A percentile compares a stretch with the other conserved stretches of the same genome.
phyloP scores from a whole-genome alignment of 2,113 vertebrate species.

The Antechinus flavipes region DNA sequence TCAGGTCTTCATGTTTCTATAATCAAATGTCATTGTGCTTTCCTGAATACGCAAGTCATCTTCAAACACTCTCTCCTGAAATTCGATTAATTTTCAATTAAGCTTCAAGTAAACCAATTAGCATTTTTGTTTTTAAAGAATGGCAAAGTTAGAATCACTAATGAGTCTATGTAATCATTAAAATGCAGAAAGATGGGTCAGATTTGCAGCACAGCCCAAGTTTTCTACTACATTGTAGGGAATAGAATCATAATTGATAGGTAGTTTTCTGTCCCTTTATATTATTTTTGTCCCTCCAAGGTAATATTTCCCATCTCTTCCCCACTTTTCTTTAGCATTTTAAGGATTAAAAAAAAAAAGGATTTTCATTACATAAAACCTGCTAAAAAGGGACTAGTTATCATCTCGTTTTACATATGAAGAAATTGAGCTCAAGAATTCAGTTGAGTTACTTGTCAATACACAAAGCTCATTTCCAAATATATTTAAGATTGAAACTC shows the following conservation, averaged over 20 bases:
- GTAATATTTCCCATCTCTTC: not conserved
- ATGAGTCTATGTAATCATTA: constrained; percentile 76
- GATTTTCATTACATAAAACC: not conserved
- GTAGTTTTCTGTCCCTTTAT: not conserved
- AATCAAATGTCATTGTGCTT: constrained; percentile 74
- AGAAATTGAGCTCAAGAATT: not conserved
- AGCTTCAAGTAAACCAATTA: constrained; percentile 85
- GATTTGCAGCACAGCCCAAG: constrained; percentile 57
- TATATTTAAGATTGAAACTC: not conserved
- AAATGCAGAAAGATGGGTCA: constrained; percentile 78
- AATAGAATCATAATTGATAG: not conserved
- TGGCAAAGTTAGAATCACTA: constrained; percentile 82
- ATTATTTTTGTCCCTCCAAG: not conserved
- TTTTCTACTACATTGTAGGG: constrained; percentile 61
- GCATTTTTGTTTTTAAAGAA: constrained; percentile 82
- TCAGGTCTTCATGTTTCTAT: constrained; percentile 76
- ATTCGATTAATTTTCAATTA: constrained; percentile 86
- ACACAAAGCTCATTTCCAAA: not conserved
- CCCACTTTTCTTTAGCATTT: not conserved
- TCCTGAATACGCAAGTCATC: constrained; percentile 66
- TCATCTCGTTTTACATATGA: not conserved
- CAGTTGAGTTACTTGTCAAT: not conserved
- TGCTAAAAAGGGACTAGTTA: not conserved
- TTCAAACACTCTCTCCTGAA: constrained; percentile 80
- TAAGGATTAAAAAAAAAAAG: not conserved